These are phyloP conservation scores for Macquaria australasica DNA, from an alignment of 2,113 vertebrate species.

Conservation along the genomic window DNA sequence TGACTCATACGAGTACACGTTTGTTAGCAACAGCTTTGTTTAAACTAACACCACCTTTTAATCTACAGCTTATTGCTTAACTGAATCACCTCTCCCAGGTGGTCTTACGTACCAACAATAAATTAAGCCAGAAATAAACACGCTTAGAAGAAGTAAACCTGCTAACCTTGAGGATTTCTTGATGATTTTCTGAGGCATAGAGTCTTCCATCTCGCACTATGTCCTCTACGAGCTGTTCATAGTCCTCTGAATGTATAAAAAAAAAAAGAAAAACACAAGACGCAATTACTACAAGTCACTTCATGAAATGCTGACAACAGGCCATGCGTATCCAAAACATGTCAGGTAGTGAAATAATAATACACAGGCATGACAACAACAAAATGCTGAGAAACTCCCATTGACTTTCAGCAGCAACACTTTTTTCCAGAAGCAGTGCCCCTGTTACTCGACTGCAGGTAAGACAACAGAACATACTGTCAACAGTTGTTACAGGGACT, in stretches of 20 bases:
- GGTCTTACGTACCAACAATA: neutral
- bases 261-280: neutral
- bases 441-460: too few species aligned
- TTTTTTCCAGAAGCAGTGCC: neutral
- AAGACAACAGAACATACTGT: neutral
- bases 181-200: conserved; percentile 97
- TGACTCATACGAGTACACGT: conserved; percentile 7
- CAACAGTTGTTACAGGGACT: neutral
- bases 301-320: neutral
- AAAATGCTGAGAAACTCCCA: neutral
- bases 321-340: neutral
- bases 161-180: conserved; percentile 97
- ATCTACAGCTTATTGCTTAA: neutral
- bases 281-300: neutral
- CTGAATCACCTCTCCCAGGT: conserved; percentile 3
- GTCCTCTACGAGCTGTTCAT: conserved; percentile 97
- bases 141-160: neutral
- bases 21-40: conserved; percentile 9
- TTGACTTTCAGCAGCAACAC: neutral
- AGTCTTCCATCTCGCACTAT: conserved; percentile 96
- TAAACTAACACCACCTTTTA: neutral
- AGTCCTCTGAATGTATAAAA: conserved; percentile 89
- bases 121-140: neutral
- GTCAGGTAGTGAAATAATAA: conserved; percentile 13
- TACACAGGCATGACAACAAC: neutral